Percentiles rank a stretch among this genome's conserved stretches.
phyloP scores from a whole-genome alignment of 2,797 vertebrate genomes.

The Anguilla obscura region DNA sequence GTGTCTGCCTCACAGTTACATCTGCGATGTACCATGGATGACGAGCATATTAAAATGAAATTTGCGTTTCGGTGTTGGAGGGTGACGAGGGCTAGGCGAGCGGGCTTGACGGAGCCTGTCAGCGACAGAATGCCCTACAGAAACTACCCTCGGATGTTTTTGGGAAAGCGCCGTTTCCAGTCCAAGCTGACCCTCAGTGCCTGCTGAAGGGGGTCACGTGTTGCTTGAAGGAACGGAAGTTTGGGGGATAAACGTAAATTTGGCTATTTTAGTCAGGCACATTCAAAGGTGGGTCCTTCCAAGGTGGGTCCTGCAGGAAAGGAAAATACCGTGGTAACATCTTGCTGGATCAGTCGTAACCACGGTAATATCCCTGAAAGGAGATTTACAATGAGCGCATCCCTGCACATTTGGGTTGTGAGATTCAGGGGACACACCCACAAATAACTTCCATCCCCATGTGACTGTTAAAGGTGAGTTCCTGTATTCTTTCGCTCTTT shows the following conservation, averaged over 20 bases:
- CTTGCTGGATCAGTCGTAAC: background rate
- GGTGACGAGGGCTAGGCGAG: conserved; percentile 9
- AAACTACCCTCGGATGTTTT: background rate
- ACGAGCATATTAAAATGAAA: conserved; percentile 80
- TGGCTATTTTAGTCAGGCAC: background rate
- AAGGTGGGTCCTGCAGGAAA: background rate
- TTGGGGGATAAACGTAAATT: background rate
- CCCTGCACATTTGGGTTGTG: background rate
- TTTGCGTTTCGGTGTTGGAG: conserved; percentile 52
- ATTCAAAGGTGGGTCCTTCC: background rate
- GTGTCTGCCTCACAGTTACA: conserved; percentile 75
- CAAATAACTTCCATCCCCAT: background rate
- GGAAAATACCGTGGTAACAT: background rate
- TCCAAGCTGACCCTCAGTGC: background rate
- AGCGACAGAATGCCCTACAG: background rate
- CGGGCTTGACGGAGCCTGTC: background rate
- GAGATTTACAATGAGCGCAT: background rate
- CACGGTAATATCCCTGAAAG: background rate
- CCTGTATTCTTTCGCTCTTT: background rate
- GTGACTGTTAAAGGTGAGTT: background rate
- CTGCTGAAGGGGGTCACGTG: background rate
- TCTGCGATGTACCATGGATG: conserved; percentile 63
- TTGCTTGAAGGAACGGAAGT: background rate
- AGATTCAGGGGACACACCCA: background rate
- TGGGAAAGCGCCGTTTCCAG: background rate